These are phyloP conservation scores for Pollenia angustigena DNA, from an alignment of 2,888 invertebrate genomes.

Conservation along the genomic window DNA sequence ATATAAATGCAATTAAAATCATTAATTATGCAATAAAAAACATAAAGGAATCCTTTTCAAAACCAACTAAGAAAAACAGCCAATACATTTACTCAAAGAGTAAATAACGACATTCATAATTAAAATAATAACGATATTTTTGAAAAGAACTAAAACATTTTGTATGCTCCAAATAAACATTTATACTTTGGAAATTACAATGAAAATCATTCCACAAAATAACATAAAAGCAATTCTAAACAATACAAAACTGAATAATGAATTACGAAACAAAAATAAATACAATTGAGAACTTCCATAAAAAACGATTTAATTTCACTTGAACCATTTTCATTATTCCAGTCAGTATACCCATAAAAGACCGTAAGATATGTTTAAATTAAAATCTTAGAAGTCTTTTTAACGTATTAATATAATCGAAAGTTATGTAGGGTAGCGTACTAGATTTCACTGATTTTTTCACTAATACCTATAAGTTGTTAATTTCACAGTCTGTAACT, in stretches of 20 bases:
- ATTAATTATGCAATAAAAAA: slow-evolving; percentile 39
- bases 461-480: no score
- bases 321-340: no score
- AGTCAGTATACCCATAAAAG: no score
- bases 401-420: no score
- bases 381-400: no score
- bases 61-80: slow-evolving; percentile 7
- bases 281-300: neutral
- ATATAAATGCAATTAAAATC: slow-evolving; percentile 9
- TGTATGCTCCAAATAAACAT: slow-evolving; percentile 34
- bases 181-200: neutral
- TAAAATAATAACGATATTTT: slow-evolving; percentile 22
- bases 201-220: neutral
- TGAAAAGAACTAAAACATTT: slow-evolving; percentile 1
- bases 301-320: neutral
- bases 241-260: slow-evolving; percentile 33
- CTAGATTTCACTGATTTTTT: no score
- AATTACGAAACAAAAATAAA: slow-evolving; percentile 1
- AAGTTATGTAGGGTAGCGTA: no score
- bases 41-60: slow-evolving; percentile 5
- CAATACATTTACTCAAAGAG: slow-evolving; percentile 11
- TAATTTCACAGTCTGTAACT: no score
- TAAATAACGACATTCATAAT: slow-evolving; percentile 15
- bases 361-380: no score
- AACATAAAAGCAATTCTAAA: slow-evolving; percentile 11